These are phyloP conservation scores for Pandion haliaetus DNA, from an alignment of 2,113 vertebrate genomes.

Conservation along the genomic window DNA sequence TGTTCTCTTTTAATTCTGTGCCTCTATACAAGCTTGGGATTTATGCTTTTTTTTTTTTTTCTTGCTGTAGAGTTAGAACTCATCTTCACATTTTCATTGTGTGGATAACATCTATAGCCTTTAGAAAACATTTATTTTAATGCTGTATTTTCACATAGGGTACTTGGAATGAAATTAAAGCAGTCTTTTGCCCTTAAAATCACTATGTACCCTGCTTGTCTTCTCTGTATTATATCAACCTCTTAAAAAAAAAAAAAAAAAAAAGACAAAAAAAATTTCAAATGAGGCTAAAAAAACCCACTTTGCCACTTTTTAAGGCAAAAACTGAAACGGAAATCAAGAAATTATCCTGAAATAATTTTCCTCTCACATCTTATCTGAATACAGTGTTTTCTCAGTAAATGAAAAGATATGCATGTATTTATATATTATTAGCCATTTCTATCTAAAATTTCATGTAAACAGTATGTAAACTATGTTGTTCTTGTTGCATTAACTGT, in stretches of 20 bases:
- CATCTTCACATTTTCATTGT: neutral
- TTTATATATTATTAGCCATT: neutral
- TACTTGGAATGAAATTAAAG: neutral
- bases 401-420: neutral
- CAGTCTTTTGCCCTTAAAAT: neutral
- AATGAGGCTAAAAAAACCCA: rapidly evolving
- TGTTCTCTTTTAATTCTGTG: neutral
- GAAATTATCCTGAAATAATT: neutral
- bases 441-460: neutral
- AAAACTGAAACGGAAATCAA: neutral
- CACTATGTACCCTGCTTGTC: neutral
- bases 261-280: neutral
- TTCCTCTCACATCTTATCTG: neutral
- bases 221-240: neutral
- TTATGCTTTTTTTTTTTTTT: neutral
- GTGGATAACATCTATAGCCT: neutral
- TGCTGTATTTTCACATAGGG: neutral
- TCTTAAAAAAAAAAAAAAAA: neutral
- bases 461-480: neutral
- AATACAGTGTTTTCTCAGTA: neutral
- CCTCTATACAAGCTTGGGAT: neutral
- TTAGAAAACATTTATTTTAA: neutral
- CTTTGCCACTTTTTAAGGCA: neutral
- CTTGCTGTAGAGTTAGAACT: neutral
- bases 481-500: neutral